Percentiles rank a stretch among this genome's conserved stretches.
These are phyloP conservation scores for Psittacus erithacus DNA, from an alignment of 2,113 vertebrate species.

Conservation along the genomic window DNA sequence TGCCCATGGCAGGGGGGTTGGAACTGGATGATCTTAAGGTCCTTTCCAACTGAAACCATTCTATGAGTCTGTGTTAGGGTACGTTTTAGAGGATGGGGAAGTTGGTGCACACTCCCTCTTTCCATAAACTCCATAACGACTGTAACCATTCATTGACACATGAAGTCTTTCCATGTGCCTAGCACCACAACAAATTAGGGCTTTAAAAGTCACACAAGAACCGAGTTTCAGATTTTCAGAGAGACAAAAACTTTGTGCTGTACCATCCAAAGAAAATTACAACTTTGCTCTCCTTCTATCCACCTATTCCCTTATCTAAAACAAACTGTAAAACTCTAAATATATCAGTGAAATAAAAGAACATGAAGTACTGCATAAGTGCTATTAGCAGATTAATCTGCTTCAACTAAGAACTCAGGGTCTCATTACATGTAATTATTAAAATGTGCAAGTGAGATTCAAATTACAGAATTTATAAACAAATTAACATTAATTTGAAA, in stretches of 20 bases:
- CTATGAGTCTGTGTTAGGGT: neutral
- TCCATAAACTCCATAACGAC: neutral
- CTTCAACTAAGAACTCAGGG: neutral
- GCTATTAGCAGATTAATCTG: neutral
- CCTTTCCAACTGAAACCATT: neutral
- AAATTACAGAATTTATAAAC: neutral
- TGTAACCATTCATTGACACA: neutral
- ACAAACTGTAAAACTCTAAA: neutral
- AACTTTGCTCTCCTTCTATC: neutral
- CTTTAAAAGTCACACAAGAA: neutral
- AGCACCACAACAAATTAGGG: neutral
- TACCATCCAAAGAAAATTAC: neutral
- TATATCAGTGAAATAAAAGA: conserved; percentile 7
- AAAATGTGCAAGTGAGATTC: neutral
- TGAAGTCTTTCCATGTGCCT: neutral
- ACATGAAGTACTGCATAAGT: conserved; percentile 12
- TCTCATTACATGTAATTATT: neutral
- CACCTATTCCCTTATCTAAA: conserved; percentile 1
- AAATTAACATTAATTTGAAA: neutral
- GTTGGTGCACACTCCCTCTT: neutral
- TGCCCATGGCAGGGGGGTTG: neutral
- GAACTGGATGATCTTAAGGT: neutral
- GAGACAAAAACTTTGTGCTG: neutral
- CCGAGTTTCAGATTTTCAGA: neutral
- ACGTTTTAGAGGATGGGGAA: neutral